Evolutionary conservation across 1,140 invertebrate species (phyloP), one percentile per base, ranked within the genome.

Genomic region (Penaeus chinensis): DNA sequence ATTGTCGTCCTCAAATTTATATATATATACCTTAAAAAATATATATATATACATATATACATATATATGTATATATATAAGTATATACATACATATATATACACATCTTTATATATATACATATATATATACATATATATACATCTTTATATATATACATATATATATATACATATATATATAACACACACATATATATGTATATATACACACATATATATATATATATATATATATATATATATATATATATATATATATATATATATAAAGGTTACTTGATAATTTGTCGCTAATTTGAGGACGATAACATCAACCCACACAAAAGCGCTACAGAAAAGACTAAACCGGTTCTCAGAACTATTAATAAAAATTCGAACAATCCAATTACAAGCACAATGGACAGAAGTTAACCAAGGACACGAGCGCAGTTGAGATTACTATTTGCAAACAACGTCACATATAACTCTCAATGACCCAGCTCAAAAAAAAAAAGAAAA

Each of bases 171-270:
- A 71, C 22, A 71, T 27, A 71, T 27, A 71, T 27, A 71, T 27
- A 71, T 27, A 71, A 71, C 22, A 71, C 27, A 71, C 22, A 71
- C 22, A 71, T 71, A 71, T 71, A 71, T 71, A 71, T 71, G 27
- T 71, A 71, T 27, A 71, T 71, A 24, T 71, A n/a, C 27, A 71
- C 24, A 2, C 24, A 71, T 71, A 71, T n/a, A 71, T 71, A 71
- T n/a, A 71, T 71, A 71, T 71, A 71, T n/a, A 71, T n/a, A 71
- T 71, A 71, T 71, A 71, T 71, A 71, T 71, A 71, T 71, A 71
- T 71, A 24, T 71, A n/a, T 71, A 71, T 71, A 2, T 71, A 71
- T 71, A 71, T n/a, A 71, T 71, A 71, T n/a, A 71, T 71, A 71
- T 71, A 71, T n/a, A 71, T n/a, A 71, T 71, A 71, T 24, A 24